Percentiles rank a stretch among this genome's conserved stretches.
Conservation (phyloP, 2,888 invertebrate genomes). For the Pachydiplax longipennis region DNA sequence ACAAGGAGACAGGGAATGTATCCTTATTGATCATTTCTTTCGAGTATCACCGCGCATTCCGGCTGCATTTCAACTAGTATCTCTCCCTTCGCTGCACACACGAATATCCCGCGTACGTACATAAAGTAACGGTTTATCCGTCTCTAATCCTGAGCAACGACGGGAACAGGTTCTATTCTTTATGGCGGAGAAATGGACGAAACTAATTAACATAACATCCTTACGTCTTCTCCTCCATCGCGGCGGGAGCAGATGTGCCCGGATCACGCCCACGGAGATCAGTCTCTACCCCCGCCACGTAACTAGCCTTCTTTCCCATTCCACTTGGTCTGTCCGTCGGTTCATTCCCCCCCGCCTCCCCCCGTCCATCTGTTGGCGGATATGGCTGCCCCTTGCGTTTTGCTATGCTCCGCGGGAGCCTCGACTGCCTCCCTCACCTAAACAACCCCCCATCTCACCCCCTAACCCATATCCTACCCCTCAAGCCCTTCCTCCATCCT, state of each 20-base stretch:
- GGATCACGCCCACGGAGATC: background rate
- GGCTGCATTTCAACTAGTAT: no score
- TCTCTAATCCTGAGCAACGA: background rate
- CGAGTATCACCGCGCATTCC: no score
- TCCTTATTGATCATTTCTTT: no score
- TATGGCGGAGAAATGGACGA: background rate
- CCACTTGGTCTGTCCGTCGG: background rate
- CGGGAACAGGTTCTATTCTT: background rate
- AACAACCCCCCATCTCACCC: background rate
- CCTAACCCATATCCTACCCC: background rate
- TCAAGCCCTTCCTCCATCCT: background rate
- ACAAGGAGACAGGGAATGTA: no score
- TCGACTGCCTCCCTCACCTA: background rate
- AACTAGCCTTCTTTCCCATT: background rate
- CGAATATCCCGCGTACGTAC: no score
- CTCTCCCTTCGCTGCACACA: no score
- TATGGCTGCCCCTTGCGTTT: constrained; percentile 18
- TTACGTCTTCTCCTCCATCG: background rate
- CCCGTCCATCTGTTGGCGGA: constrained; percentile 29
- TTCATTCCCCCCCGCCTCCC: background rate
- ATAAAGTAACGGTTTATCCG: background rate
- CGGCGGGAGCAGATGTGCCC: background rate
- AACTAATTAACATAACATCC: background rate
- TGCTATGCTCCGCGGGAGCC: constrained; percentile 14
- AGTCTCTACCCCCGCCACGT: background rate